Evolutionary conservation across 2,113 vertebrate species (phyloP).

Genomic region (Lycaon pictus): DNA sequence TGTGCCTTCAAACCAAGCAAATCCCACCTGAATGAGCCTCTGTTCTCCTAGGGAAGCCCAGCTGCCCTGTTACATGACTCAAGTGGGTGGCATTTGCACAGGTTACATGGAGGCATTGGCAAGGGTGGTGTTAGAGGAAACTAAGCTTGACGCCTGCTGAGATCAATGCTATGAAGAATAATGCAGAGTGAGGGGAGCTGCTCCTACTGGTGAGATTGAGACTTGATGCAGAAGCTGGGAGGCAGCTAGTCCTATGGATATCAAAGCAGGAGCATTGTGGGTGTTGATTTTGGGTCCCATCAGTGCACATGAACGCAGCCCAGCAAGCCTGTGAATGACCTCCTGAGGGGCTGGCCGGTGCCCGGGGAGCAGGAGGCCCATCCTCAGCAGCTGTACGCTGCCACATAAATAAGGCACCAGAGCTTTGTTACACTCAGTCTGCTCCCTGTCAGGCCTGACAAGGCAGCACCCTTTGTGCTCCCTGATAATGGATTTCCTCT

Average conservation of each 20-base stretch:
- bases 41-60: not conserved
- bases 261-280: not conserved
- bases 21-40: not conserved
- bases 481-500: constrained; percentile 18
- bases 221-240: not conserved
- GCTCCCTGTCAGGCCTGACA: constrained; percentile 28
- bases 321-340: not conserved
- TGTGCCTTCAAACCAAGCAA: not conserved
- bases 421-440: not conserved
- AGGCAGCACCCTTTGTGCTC: not conserved
- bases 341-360: not conserved
- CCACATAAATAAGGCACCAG: constrained; percentile 10
- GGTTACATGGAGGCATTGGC: rapidly evolving
- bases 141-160: not conserved
- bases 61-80: too few relatives aligned
- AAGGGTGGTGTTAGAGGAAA: not conserved
- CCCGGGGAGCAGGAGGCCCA: not conserved
- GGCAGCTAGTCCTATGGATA: not conserved
- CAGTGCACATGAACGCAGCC: not conserved
- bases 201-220: not conserved
- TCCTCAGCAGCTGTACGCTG: constrained; percentile 32
- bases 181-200: not conserved
- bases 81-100: not conserved
- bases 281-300: not conserved
- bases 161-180: rapidly evolving